Percentiles rank a stretch among this genome's conserved stretches.
Evolutionary conservation across 2,113 vertebrate species (phyloP).

Genomic region (Anolis sagrei): DNA sequence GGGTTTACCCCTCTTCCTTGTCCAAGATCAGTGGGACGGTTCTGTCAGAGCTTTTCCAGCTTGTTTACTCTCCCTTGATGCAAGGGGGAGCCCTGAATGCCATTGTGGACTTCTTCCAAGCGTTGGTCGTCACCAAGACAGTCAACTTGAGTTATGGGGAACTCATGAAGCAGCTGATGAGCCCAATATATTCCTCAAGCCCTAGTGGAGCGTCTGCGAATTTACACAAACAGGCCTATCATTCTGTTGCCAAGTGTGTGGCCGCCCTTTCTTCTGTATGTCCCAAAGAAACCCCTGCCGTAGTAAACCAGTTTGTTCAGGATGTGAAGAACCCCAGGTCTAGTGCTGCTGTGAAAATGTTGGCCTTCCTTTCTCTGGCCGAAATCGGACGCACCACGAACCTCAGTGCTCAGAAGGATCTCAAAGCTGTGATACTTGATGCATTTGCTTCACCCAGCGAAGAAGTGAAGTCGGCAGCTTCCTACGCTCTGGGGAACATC

Average conservation of each 20-base stretch:
- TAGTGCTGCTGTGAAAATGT: constrained; percentile 80
- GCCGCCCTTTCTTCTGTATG: constrained; percentile 84
- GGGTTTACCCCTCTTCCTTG: constrained; percentile 82
- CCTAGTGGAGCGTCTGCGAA: neutral
- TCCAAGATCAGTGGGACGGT: constrained; percentile 80
- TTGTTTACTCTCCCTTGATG: constrained; percentile 89
- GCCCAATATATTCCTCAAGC: constrained; percentile 71
- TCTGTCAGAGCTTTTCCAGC: constrained; percentile 80
- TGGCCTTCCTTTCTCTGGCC: constrained; percentile 89
- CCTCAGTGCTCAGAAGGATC: constrained; percentile 85
- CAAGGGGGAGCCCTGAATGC: constrained; percentile 84
- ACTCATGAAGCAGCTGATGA: constrained; percentile 84
- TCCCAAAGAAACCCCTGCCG: constrained; percentile 81
- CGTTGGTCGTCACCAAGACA: constrained; percentile 78
- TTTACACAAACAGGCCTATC: constrained; percentile 86
- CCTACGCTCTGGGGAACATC: constrained; percentile 87
- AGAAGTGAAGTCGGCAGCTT: constrained; percentile 90
- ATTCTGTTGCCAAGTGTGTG: constrained; percentile 87
- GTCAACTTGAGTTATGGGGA: constrained; percentile 78
- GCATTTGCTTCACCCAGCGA: constrained; percentile 88
- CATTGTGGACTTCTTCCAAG: constrained; percentile 85
- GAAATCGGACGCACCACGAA: constrained; percentile 87
- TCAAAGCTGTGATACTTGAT: constrained; percentile 87
- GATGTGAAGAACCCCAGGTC: constrained; percentile 83
- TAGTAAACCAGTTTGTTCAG: constrained; percentile 81